Percentiles rank a stretch among this genome's conserved stretches.
phyloP scores from a whole-genome alignment of 2,113 vertebrate species.

The Thymallus thymallus region DNA sequence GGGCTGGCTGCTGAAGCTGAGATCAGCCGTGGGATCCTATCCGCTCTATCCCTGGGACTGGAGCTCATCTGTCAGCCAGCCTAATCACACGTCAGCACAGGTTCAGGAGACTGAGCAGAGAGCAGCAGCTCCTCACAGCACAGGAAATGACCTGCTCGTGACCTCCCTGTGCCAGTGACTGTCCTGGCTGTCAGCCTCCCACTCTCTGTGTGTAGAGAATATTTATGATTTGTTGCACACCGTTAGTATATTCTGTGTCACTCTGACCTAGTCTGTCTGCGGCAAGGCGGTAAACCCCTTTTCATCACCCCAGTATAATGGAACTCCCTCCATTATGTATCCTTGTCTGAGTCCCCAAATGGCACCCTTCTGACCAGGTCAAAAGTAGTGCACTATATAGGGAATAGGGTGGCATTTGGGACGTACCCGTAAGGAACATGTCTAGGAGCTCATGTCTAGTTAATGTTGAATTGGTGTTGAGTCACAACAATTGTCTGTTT shows the following conservation, averaged over 20 bases:
- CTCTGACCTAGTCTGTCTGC: neutral
- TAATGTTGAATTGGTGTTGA: neutral
- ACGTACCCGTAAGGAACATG: neutral
- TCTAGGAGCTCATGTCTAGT: neutral
- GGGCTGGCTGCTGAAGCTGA: conserved; percentile 10
- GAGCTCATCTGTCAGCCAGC: conserved; percentile 59
- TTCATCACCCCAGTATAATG: conserved; percentile 14
- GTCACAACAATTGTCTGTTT: neutral
- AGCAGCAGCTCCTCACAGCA: conserved; percentile 18
- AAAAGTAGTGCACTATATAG: too few relatives aligned
- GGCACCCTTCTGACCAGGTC: too few relatives aligned
- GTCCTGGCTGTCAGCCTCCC: conserved; percentile 32
- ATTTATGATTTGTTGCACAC: conserved; percentile 17
- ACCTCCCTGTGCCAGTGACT: conserved; percentile 32
- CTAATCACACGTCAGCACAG: conserved; percentile 53
- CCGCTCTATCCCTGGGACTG: conserved; percentile 28
- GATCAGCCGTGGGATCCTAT: conserved; percentile 44
- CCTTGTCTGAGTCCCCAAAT: neutral
- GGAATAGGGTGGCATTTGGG: too few relatives aligned
- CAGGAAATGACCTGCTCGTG: conserved; percentile 53
- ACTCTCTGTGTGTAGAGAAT: conserved; percentile 15
- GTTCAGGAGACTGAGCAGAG: conserved; percentile 34
- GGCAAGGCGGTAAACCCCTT: neutral
- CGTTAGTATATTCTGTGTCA: neutral
- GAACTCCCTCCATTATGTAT: conserved; percentile 10